Evolutionary conservation across 2,888 invertebrate species (phyloP).

Genomic region (Phymatocera aterrima): DNA sequence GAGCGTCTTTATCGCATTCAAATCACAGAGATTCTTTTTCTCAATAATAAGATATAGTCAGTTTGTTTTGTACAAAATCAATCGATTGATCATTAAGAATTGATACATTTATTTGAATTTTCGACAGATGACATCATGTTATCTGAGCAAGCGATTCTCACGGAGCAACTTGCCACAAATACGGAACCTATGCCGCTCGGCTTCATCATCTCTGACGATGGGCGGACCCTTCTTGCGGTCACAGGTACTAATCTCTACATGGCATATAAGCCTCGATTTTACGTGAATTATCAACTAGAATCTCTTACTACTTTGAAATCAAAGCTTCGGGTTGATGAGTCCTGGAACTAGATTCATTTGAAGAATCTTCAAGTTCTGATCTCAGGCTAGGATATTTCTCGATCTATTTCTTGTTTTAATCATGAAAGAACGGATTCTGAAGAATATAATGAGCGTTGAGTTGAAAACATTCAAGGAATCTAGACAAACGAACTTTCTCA

Average conservation of each 20-base stretch:
- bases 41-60: background rate
- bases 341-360: background rate
- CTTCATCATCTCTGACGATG: conserved; percentile 67
- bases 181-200: conserved; percentile 60
- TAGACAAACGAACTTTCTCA: too few relatives aligned
- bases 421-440: too few relatives aligned
- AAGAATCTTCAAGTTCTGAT: too few relatives aligned
- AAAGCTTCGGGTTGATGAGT: too few relatives aligned
- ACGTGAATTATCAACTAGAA: too few relatives aligned
- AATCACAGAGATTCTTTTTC: too few relatives aligned
- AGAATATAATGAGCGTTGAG: too few relatives aligned
- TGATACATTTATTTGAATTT: background rate
- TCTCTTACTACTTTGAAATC: too few relatives aligned
- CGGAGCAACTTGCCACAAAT: conserved; percentile 49
- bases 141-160: conserved; percentile 51
- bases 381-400: too few relatives aligned
- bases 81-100: background rate
- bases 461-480: too few relatives aligned
- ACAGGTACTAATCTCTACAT: conserved; percentile 54
- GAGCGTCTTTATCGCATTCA: too few relatives aligned
- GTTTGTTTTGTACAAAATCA: background rate
- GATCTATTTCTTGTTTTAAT: too few relatives aligned
- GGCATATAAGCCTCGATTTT: background rate
- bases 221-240: conserved; percentile 63
- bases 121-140: conserved; percentile 51